Conservation (phyloP, 2,888 invertebrate species). For the Ypsolopha sequella region DNA sequence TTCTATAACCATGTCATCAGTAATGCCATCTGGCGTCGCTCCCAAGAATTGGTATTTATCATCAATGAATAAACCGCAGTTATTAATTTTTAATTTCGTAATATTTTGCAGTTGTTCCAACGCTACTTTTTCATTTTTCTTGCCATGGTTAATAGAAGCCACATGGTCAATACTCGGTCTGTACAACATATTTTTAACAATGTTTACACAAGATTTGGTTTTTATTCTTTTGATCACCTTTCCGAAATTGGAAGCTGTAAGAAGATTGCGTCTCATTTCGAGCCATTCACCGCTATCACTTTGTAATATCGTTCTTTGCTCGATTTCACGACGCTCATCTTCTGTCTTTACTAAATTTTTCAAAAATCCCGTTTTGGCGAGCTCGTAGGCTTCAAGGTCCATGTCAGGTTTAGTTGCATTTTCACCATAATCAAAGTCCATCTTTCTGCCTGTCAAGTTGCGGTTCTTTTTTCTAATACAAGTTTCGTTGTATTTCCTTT, state of each 20-base stretch:
- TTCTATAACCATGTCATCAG: conserved; percentile 6
- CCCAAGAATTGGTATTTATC: conserved; percentile 7
- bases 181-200: conserved; percentile 8
- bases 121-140: conserved; percentile 9
- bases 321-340: conserved; percentile 6
- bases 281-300: conserved; percentile 15
- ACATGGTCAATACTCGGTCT: conserved; percentile 3
- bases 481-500: conserved; percentile 12
- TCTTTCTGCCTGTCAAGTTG: background rate
- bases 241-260: conserved; percentile 8
- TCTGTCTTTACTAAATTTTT: conserved; percentile 9
- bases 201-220: conserved; percentile 3
- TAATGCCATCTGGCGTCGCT: conserved; percentile 9
- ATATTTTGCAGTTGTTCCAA: conserved; percentile 5
- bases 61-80: conserved; percentile 9
- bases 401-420: too few relatives aligned
- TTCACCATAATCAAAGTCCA: conserved; percentile 15
- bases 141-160: conserved; percentile 9
- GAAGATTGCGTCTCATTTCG: conserved; percentile 11
- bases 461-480: conserved; percentile 7
- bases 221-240: conserved; percentile 5
- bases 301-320: conserved; percentile 12
- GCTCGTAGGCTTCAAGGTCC: conserved; percentile 9
- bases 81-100: conserved; percentile 3
- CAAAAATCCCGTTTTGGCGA: conserved; percentile 10